A percentile compares a stretch with the other conserved stretches of the same genome.
These are phyloP conservation scores for Osedax frankpressi DNA, from an alignment of 2,888 invertebrate genomes.

Conservation along the genomic window DNA sequence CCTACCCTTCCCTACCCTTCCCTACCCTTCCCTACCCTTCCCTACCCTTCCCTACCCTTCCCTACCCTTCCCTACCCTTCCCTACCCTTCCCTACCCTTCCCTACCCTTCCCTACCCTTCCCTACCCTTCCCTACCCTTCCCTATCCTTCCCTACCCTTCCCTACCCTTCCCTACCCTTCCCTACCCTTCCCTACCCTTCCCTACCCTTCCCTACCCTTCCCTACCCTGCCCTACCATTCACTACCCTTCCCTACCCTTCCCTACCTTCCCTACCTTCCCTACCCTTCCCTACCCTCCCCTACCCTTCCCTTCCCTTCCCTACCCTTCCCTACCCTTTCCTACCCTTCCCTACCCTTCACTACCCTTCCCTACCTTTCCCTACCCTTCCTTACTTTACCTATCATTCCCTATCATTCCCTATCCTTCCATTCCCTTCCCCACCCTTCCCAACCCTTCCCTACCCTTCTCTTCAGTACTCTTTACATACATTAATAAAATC, in stretches of 20 bases:
- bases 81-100: too few species aligned
- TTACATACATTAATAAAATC: too few species aligned
- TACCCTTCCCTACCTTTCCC: neutral
- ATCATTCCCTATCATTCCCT: neutral
- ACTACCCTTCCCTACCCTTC: too few species aligned
- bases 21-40: too few species aligned
- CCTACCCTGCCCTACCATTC: conserved; percentile 6
- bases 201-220: conserved; percentile 2
- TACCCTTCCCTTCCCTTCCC: conserved; percentile 9
- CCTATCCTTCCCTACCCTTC: neutral
- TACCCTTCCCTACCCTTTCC: neutral
- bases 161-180: neutral
- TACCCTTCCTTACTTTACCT: neutral
- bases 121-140: neutral
- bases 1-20: too few species aligned
- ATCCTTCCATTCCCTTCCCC: conserved; percentile 5
- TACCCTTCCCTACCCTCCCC: neutral
- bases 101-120: neutral
- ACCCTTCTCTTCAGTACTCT: too few species aligned
- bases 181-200: neutral
- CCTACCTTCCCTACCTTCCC: too few species aligned
- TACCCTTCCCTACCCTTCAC: neutral
- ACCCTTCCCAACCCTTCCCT: conserved; percentile 8
- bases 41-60: too few species aligned
- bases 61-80: too few species aligned